phyloP scores from a whole-genome alignment of 2,888 invertebrate species.

The Timema cristinae region DNA sequence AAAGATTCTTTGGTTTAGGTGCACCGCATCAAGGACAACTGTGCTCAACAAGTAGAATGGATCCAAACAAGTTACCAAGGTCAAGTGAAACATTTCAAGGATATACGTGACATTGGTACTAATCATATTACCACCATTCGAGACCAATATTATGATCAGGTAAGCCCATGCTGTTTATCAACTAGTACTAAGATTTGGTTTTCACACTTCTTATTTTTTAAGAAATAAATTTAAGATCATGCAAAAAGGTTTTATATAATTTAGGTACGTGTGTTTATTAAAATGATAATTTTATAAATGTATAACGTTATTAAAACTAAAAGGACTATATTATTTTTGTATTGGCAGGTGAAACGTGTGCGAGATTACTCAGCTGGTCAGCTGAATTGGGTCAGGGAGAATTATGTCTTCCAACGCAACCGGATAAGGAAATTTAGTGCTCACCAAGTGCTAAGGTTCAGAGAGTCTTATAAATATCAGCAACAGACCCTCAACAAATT shows the following conservation, averaged over 20 bases:
- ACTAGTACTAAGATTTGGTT: not conserved
- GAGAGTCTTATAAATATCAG: conserved; percentile 93
- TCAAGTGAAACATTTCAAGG: conserved; percentile 80
- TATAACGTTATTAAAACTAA: not conserved
- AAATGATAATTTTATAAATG: not conserved
- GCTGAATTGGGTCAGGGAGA: conserved; percentile 90
- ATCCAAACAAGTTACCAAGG: conserved; percentile 86
- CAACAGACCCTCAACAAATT: conserved; percentile 93
- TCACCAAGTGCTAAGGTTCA: conserved; percentile 80
- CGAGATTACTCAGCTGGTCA: conserved; percentile 89
- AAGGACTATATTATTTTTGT: conserved; percentile 21
- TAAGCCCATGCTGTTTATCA: conserved; percentile 42
- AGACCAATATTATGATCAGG: conserved; percentile 93
- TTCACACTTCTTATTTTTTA: no score
- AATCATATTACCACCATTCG: conserved; percentile 78
- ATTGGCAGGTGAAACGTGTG: conserved; percentile 76
- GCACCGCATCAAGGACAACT: conserved; percentile 87
- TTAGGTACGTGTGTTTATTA: not conserved
- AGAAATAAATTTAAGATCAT: no score
- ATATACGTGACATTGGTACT: conserved; percentile 88
- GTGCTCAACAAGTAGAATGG: conserved; percentile 90
- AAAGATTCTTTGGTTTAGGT: conserved; percentile 52
- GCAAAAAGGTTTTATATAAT: not conserved
- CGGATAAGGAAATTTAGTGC: conserved; percentile 93
- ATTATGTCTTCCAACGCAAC: conserved; percentile 92